Conservation (phyloP, 2,113 vertebrate genomes). For the Microcebus griseorufus region DNA sequence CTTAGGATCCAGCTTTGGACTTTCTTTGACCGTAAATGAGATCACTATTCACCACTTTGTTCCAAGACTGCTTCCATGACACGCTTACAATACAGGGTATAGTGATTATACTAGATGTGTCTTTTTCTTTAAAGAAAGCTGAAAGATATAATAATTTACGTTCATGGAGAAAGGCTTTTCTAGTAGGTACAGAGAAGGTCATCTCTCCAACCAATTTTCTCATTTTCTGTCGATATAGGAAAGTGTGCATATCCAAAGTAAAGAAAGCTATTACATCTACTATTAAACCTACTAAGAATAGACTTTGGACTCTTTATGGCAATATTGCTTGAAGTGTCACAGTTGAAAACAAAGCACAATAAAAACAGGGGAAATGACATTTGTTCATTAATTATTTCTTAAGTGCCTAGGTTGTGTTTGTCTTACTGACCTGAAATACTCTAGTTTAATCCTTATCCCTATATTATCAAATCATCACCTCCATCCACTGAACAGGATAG, state of each 20-base stretch:
- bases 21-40: background rate
- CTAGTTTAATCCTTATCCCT: background rate
- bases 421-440: background rate
- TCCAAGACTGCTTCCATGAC: background rate
- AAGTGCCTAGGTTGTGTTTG: background rate
- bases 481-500: background rate
- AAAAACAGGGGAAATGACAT: background rate
- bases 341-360: background rate
- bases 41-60: background rate
- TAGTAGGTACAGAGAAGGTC: background rate
- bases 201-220: background rate
- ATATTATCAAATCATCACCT: background rate
- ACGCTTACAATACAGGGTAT: background rate
- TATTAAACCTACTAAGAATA: background rate
- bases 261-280: background rate
- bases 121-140: background rate
- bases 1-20: background rate
- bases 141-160: background rate
- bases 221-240: background rate
- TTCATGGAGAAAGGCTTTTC: background rate
- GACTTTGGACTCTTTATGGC: background rate
- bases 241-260: background rate
- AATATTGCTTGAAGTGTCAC: background rate
- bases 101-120: background rate
- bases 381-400: background rate